Base-by-base conservation (phyloP, 2,888 invertebrate genomes). In the Corbicula japonica region DNA sequence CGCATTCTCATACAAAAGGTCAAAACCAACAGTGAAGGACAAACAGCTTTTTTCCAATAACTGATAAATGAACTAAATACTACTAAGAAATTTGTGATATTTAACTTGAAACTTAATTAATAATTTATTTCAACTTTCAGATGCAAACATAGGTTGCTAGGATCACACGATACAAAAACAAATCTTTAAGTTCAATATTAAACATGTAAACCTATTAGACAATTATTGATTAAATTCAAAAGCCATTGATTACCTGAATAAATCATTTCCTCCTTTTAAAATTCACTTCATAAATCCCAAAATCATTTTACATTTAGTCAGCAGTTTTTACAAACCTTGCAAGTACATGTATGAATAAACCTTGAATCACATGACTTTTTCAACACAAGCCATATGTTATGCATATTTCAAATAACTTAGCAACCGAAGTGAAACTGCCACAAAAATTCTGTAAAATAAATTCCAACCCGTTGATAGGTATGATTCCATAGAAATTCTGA, bases 101-200 rank as follows among this genome's bases (percentile, higher is more conserved):
- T 10, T 52, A 26, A 32, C 38, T 41, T 21, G 50, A 61, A 52
- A 41, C 61, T 52, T 41, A 60, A 50, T 41, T 38, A 66, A 21
- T 65, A 26, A 41, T 66, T 12, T 30, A 23, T 46, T 50, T 60
- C 58, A 74, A 74, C 38, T 48, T 50, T 32, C 52, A 32, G 10
- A 44, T 35, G 48, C 52, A 68, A 82, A 68, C 75, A 75, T 71
- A 78, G 82, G 82, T 82, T 82, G 82, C 82, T 82, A 82, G 77
- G 82, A 72, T 66, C 75, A 77, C 46, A 48, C 38, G 18, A 48
- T 32, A 30, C 50, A 68, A 60, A 76, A 79, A 79, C 74, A 79
- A 60, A 74, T 73, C 65, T 70, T 44, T 41, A 50, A 71, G 62
- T 71, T 35, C 41, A 74, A 44, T 48, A 50, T 38, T n/a, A 66